phyloP scores from a whole-genome alignment of 2,888 invertebrate genomes.

The Pristionchus mayeri region DNA sequence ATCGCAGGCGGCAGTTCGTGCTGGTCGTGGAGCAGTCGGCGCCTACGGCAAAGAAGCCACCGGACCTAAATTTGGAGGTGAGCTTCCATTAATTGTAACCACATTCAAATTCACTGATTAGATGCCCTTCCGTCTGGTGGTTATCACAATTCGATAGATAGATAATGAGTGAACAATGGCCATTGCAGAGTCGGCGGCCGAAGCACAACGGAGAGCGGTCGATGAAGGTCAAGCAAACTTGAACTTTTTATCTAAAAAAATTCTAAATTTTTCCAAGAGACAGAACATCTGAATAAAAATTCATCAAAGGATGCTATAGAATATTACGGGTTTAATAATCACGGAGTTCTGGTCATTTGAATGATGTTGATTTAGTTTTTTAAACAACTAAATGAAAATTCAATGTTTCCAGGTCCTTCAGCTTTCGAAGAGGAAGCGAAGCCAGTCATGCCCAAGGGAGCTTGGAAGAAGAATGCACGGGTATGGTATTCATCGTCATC shows the following conservation, averaged over 20 bases:
- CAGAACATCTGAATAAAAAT: too few relatives aligned
- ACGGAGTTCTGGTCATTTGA: too few relatives aligned
- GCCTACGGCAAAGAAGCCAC: conserved; percentile 77
- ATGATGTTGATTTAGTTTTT: too few relatives aligned
- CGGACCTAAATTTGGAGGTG: conserved; percentile 75
- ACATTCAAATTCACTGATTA: background rate
- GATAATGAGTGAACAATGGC: too few relatives aligned
- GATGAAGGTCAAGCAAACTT: conserved; percentile 38
- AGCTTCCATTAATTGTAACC: background rate
- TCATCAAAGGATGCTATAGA: too few relatives aligned
- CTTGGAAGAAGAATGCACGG: conserved; percentile 83
- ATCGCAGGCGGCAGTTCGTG: conserved; percentile 85
- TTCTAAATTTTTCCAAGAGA: too few relatives aligned
- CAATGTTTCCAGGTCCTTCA: conserved; percentile 44
- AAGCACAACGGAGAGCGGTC: conserved; percentile 67
- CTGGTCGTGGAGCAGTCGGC: conserved; percentile 92
- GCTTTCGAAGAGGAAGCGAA: conserved; percentile 51
- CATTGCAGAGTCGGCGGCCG: conserved; percentile 70
- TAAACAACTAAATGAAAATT: background rate
- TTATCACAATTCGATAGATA: too few relatives aligned
- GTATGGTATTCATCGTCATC: conserved; percentile 9
- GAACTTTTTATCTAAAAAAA: background rate
- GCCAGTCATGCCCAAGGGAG: conserved; percentile 54
- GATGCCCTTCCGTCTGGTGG: too few relatives aligned
- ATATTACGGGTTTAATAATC: background rate